Conservation (phyloP, 2,888 invertebrate genomes). For the Cabera pusaria region DNA sequence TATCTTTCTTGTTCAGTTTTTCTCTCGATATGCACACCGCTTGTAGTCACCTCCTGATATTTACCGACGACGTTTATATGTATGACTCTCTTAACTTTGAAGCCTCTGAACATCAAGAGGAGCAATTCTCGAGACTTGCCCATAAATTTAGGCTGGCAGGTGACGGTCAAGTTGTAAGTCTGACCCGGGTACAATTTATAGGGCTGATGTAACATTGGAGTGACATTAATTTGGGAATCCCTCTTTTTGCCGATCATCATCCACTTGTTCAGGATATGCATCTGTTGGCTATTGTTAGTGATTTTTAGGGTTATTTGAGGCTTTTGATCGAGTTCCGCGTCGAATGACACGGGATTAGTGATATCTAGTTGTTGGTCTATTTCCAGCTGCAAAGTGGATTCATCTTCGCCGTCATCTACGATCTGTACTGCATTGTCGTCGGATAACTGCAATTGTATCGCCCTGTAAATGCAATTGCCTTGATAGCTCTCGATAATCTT, state of each 20-base stretch:
- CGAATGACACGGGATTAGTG: conserved; percentile 74
- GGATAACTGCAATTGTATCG: conserved; percentile 60
- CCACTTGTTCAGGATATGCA: conserved; percentile 72
- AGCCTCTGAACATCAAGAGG: conserved; percentile 83
- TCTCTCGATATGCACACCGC: background rate
- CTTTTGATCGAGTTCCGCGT: conserved; percentile 56
- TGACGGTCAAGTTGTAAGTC: conserved; percentile 67
- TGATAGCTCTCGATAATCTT: conserved; percentile 90
- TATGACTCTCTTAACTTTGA: conserved; percentile 84
- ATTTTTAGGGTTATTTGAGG: conserved; percentile 48
- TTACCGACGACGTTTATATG: conserved; percentile 73
- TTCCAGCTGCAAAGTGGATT: conserved; percentile 51
- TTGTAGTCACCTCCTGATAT: conserved; percentile 21
- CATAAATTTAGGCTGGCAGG: conserved; percentile 82
- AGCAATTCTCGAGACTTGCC: conserved; percentile 85
- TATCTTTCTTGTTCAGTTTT: conserved; percentile 40
- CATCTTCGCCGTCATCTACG: conserved; percentile 21
- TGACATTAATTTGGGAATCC: conserved; percentile 78
- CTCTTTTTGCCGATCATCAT: conserved; percentile 75
- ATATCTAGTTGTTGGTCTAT: conserved; percentile 80
- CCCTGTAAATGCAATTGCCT: conserved; percentile 83
- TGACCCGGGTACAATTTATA: conserved; percentile 64
- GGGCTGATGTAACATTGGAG: conserved; percentile 56
- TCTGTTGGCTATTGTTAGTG: conserved; percentile 69
- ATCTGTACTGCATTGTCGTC: conserved; percentile 15